Base-by-base conservation (phyloP, 2,888 invertebrate genomes). In the Netelia melanura region DNA sequence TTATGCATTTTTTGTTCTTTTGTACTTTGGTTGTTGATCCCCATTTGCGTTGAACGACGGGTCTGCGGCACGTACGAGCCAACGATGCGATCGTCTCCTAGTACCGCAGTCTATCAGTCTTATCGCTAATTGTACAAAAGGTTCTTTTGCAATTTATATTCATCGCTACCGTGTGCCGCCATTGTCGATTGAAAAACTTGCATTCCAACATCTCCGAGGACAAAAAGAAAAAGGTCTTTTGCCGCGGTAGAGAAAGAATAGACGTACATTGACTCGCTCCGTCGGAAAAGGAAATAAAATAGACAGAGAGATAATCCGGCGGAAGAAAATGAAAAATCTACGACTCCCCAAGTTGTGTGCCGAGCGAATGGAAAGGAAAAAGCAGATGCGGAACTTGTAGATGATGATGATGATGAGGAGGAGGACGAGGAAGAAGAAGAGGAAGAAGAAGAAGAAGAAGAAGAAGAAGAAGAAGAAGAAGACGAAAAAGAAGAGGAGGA, bases 131-230 rank as follows among this genome's bases (percentile, higher is more conserved):
- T 17, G 58, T 58, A 62, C 14, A 30, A 21, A 62, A 62, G 11
- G 9, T 23, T 25, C 62, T 30, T 30, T 62, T n/a, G 30, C 25
- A 30, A 62, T 62, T 62, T 62, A 10, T 25, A 62, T 62, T 9
- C n/a, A 21, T 9, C 17, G 17, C 21, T 58, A n/a, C 17, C n/a
- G 54, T n/a, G 54, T n/a, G 58, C 21, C 23, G 58, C 14, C 30
- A 14, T 58, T 58, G 9, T 58, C 58, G 21, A 58, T 54, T 21
- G 58, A 52, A 76, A 71, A 81, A 83, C 68, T 83, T 78, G 74
- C 81, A 81, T 81, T 78, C 72, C 83, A 83, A 78, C 74, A 83
- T 72, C 81, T 81, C 83, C 71, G 72, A 56, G 21, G 43, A 9
- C 48, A 56, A 30, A 58, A 65, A 44, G 48, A 70, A 77, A 70